Conservation (phyloP, 2,888 invertebrate species). For the Nysson spinosus region DNA sequence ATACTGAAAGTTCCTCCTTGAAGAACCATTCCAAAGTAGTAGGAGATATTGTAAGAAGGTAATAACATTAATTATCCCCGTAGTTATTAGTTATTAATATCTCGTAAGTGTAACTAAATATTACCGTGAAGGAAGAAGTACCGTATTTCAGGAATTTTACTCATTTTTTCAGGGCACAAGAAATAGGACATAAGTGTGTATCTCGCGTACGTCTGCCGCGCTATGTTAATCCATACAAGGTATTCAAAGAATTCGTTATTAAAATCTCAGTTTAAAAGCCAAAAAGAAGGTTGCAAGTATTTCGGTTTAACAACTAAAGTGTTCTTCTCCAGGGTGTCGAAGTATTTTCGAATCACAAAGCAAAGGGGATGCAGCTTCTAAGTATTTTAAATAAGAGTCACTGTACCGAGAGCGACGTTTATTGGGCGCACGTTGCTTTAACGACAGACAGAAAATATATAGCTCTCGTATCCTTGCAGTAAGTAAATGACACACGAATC, state of each 20-base stretch:
- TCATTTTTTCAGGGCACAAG: constrained; percentile 76
- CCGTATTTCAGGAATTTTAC: too few species aligned
- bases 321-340: constrained; percentile 82
- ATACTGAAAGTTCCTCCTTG: constrained; percentile 80
- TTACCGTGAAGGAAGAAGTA: too few species aligned
- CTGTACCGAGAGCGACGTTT: constrained; percentile 83
- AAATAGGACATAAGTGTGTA: constrained; percentile 72
- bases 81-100: too few species aligned
- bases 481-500: constrained; percentile 72
- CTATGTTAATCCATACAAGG: constrained; percentile 83
- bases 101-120: too few species aligned
- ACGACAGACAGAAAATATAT: constrained; percentile 82
- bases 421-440: constrained; percentile 84
- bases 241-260: constrained; percentile 66
- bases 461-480: constrained; percentile 85
- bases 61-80: too few species aligned
- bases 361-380: constrained; percentile 84
- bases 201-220: constrained; percentile 82
- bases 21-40: constrained; percentile 83
- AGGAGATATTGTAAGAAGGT: constrained; percentile 83
- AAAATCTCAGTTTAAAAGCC: neutral
- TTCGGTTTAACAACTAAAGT: neutral
- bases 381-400: constrained; percentile 82
- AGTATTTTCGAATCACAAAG: constrained; percentile 85
- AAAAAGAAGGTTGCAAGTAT: neutral